phyloP scores from a whole-genome alignment of 2,113 vertebrate species.

The Aphyosemion australe region DNA sequence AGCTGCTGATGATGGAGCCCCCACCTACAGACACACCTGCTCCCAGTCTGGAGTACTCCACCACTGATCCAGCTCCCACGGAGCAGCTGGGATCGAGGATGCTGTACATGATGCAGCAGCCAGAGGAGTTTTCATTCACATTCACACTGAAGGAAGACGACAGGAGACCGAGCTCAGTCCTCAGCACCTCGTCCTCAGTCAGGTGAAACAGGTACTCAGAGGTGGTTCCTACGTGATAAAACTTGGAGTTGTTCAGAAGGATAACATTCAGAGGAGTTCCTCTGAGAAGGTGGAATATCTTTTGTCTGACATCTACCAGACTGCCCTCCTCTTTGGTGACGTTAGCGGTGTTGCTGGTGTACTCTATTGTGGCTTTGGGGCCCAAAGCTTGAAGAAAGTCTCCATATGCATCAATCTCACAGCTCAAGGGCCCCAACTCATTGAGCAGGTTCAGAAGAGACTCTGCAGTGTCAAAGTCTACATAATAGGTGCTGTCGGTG shows the following conservation, averaged over 20 bases:
- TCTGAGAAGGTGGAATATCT: constrained; percentile 83
- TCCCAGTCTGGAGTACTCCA: constrained; percentile 87
- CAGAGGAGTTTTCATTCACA: background rate
- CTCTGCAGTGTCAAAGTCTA: constrained; percentile 77
- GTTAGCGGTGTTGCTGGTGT: constrained; percentile 76
- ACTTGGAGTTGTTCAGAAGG: constrained; percentile 90
- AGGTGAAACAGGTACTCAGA: constrained; percentile 90
- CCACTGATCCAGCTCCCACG: constrained; percentile 79
- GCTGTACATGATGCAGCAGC: constrained; percentile 85
- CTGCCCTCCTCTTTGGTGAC: constrained; percentile 71
- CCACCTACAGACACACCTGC: constrained; percentile 77
- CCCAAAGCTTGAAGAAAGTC: constrained; percentile 95
- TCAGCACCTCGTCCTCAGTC: constrained; percentile 77
- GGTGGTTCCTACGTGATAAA: constrained; percentile 92
- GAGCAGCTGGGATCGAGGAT: constrained; percentile 74
- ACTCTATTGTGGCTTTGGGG: constrained; percentile 79
- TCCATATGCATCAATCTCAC: constrained; percentile 94
- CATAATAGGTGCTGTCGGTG: constrained; percentile 92
- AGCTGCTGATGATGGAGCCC: constrained; percentile 85
- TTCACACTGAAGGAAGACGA: constrained; percentile 79
- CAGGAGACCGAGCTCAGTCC: constrained; percentile 81
- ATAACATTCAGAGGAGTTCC: constrained; percentile 87
- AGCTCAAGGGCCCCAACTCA: constrained; percentile 77
- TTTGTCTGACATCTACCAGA: constrained; percentile 79
- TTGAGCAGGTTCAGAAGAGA: constrained; percentile 81